Conservation (phyloP, 2,113 vertebrate species). For the Acinonyx jubatus region DNA sequence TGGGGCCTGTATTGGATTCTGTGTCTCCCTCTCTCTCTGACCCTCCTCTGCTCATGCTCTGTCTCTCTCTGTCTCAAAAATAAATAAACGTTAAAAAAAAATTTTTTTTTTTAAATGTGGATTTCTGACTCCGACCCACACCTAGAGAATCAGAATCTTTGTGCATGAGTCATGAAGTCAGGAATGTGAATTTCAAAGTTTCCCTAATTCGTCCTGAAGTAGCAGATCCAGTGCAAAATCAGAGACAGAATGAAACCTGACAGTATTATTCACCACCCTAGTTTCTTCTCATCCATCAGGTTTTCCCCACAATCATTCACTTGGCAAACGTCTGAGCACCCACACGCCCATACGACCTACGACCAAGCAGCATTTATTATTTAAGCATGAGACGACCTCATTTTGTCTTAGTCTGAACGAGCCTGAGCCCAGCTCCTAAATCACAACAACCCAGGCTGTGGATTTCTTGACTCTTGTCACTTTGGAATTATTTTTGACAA, state of each 20-base stretch:
- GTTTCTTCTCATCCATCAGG: background rate
- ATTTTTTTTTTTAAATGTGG: background rate
- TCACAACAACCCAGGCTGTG: background rate
- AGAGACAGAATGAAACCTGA: background rate
- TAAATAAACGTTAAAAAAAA: too few species aligned
- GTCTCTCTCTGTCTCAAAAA: too few species aligned
- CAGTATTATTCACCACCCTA: fast-evolving
- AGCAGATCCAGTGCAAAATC: background rate
- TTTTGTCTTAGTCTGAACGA: background rate
- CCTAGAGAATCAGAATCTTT: background rate
- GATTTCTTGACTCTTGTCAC: background rate
- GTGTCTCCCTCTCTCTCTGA: too few species aligned
- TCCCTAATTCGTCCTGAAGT: background rate
- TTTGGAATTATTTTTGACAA: background rate
- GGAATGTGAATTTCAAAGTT: background rate
- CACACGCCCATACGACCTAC: fast-evolving
- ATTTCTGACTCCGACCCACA: background rate
- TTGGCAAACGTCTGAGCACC: background rate
- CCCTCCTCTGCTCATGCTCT: too few species aligned
- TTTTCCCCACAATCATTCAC: background rate
- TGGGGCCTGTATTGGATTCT: too few species aligned
- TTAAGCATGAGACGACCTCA: background rate
- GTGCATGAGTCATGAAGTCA: background rate
- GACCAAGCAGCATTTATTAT: fast-evolving
- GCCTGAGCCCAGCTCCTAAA: background rate